phyloP scores from a whole-genome alignment of 2,113 vertebrate species.

The Odontophorus gujanensis region DNA sequence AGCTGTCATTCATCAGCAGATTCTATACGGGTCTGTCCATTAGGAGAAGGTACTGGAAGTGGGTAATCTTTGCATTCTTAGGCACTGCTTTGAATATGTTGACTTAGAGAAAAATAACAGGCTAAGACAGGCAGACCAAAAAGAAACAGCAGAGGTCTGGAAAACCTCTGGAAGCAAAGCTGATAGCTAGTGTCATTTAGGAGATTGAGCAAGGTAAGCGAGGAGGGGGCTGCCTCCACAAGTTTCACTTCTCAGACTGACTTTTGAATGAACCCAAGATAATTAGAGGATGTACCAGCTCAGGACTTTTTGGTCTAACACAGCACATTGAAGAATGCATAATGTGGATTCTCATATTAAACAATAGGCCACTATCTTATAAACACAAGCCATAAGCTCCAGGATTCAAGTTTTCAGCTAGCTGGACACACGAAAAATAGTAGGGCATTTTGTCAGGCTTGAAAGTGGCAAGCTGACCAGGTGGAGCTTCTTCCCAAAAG shows the following conservation, averaged over 20 bases:
- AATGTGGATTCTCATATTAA: neutral
- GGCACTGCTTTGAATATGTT: neutral
- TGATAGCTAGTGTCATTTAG: neutral
- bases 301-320: neutral
- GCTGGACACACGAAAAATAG: neutral
- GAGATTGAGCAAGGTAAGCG: neutral
- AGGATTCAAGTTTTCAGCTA: neutral
- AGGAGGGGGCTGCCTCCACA: neutral
- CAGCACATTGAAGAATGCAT: neutral
- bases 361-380: neutral
- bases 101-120: slow-evolving; percentile 2
- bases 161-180: slow-evolving; percentile 26
- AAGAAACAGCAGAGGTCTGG: neutral
- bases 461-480: neutral
- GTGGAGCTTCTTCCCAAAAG: neutral
- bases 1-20: slow-evolving; percentile 14
- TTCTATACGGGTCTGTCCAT: neutral
- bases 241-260: neutral
- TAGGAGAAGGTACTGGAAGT: slow-evolving; percentile 1
- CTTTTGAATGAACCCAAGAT: neutral
- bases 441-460: neutral
- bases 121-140: slow-evolving; percentile 6
- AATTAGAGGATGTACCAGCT: neutral
- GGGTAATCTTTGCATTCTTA: slow-evolving; percentile 20
- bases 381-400: neutral